Evolutionary conservation across 1,140 invertebrate genomes (phyloP).

Genomic region (Camponotus pennsylvanicus): DNA sequence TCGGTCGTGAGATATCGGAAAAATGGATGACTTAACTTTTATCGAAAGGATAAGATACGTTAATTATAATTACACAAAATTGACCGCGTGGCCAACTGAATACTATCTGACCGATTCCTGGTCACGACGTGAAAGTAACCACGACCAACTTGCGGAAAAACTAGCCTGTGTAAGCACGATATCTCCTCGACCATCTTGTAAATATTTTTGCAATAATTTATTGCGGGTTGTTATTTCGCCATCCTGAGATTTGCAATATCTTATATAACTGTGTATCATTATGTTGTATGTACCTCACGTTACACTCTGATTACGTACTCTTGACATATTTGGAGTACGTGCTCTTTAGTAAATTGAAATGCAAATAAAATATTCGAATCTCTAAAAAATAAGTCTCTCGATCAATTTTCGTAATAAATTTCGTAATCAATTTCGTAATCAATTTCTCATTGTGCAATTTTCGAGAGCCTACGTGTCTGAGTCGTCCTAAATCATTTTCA

Average conservation of each 20-base stretch:
- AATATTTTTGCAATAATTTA: constrained; percentile 1
- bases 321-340: too few relatives aligned
- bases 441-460: too few relatives aligned
- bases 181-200: neutral
- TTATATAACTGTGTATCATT: constrained; percentile 35
- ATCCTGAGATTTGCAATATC: neutral
- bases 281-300: neutral
- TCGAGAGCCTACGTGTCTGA: too few relatives aligned
- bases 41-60: neutral
- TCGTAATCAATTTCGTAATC: too few relatives aligned
- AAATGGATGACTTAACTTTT: neutral
- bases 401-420: neutral
- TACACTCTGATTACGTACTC: neutral
- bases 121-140: constrained; percentile 12
- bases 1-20: neutral
- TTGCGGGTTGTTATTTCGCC: neutral
- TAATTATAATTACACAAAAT: neutral
- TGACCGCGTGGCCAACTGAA: neutral
- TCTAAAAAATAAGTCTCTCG: neutral
- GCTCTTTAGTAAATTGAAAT: neutral
- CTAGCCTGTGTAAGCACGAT: neutral
- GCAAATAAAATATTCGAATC: neutral
- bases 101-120: constrained; percentile 8
- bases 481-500: neutral
- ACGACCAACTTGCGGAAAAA: constrained; percentile 14